Evolutionary conservation across 2,888 invertebrate species (phyloP), one percentile per base, ranked within the genome.

Genomic region (Cephus pygmeus): DNA sequence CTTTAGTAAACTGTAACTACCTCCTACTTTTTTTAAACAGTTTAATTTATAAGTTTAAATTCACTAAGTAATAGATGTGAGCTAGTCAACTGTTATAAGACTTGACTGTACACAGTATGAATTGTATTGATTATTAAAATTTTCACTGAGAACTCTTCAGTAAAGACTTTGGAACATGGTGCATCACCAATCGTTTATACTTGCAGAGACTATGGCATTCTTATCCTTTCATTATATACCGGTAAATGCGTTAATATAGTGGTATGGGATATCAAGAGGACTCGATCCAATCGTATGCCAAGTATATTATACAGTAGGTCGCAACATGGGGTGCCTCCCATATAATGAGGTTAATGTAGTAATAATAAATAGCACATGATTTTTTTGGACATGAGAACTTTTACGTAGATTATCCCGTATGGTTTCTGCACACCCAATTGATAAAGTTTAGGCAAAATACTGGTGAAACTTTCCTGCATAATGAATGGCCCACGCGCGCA

Each of bases 401-500:
- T 56, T 9, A 56, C 9, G 23, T 56, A 56, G 56, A 15, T 23
- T 56, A 56, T 23, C 15, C 23, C 23, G 56, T 56, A 23, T 23
- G 56, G 23, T 23, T 56, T 23, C 9, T 56, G 23, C 23, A 56
- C 56, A 23, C 9, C 56, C 23, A 56, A 56, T 56, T 9, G 23
- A 56, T 56, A 9, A 56, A 56, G 9, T 56, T 56, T 56, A 56
- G 23, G 23, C 23, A 56, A 56, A 56, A 56, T 56, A 56, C 56
- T 15, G 23, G 9, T 56, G 56, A 56, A 56, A 56, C 23, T 23
- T 23, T 56, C 56, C 56, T 56, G 31, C 71, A 76, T 76, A 78
- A 78, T 73, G 73, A 69, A 76, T 76, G 40, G 75, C 78, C 68
- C 56, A 76, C 73, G 73, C 76, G 68, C 76, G 73, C 76, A 73